These are phyloP conservation scores for Lasioglossum figueresi DNA, from an alignment of 2,888 invertebrate species.

Conservation along the genomic window DNA sequence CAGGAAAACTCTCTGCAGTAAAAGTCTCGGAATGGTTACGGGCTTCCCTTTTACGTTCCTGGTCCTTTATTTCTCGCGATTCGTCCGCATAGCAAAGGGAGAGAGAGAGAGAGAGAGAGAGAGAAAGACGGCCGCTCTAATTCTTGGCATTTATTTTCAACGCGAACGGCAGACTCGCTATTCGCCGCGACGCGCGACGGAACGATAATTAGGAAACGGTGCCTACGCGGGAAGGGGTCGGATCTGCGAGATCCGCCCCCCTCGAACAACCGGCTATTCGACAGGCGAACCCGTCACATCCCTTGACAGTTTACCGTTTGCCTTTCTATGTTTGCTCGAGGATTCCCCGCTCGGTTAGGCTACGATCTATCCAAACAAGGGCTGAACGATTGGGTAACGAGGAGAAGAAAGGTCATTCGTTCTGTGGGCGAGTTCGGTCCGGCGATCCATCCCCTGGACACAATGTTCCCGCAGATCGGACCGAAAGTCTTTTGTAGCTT, in stretches of 20 bases:
- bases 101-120: background rate
- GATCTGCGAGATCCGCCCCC: background rate
- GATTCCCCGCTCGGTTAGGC: conserved; percentile 63
- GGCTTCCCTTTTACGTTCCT: conserved; percentile 54
- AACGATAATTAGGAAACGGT: conserved; percentile 6
- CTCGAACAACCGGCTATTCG: background rate
- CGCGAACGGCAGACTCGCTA: background rate
- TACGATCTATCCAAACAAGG: conserved; percentile 75
- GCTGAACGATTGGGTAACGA: conserved; percentile 48
- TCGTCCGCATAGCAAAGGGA: background rate
- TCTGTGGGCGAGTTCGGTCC: conserved; percentile 9
- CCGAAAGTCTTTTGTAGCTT: conserved; percentile 6
- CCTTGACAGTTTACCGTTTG: conserved; percentile 53
- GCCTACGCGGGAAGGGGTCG: background rate
- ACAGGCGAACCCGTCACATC: conserved; percentile 33
- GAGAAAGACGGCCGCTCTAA: background rate
- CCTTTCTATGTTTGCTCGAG: conserved; percentile 74
- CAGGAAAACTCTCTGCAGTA: conserved; percentile 51
- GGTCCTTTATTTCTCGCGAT: conserved; percentile 48
- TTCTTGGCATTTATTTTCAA: conserved; percentile 12
- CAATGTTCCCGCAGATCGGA: conserved; percentile 21
- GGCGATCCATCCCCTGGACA: background rate
- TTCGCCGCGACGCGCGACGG: background rate
- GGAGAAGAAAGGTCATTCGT: conserved; percentile 47
- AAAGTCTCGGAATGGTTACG: conserved; percentile 50